These are phyloP conservation scores for Gallinago solitaria DNA, from an alignment of 2,797 vertebrate genomes.

Conservation along the genomic window DNA sequence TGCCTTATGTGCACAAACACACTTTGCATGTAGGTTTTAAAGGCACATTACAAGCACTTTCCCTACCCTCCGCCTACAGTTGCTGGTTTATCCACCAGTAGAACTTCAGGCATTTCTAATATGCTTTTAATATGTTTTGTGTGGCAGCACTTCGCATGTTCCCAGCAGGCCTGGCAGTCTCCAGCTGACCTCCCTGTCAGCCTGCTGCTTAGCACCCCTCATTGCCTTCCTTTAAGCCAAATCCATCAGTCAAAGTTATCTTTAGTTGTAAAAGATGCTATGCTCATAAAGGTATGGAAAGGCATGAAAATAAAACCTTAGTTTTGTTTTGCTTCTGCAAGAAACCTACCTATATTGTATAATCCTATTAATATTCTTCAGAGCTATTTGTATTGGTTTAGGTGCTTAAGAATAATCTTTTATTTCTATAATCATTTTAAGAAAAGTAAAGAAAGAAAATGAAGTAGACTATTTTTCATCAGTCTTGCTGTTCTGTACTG, in stretches of 20 bases:
- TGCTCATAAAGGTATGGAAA: background rate
- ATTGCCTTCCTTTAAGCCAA: background rate
- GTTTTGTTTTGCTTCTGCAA: background rate
- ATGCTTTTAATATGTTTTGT: background rate
- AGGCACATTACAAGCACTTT: too few relatives aligned
- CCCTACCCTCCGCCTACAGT: too few relatives aligned
- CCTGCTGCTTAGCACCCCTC: background rate
- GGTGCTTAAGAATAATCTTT: background rate
- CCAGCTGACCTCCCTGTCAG: background rate
- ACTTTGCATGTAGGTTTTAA: too few relatives aligned
- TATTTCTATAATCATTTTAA: background rate
- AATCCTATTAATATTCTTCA: background rate
- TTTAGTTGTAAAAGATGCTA: background rate
- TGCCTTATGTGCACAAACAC: background rate
- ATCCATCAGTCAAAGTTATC: background rate
- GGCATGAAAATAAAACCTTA: background rate
- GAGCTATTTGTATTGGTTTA: background rate
- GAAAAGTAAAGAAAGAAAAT: background rate
- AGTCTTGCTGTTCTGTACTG: background rate
- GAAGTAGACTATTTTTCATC: background rate
- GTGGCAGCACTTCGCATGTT: background rate
- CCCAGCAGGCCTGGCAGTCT: background rate
- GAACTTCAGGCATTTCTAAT: too few relatives aligned
- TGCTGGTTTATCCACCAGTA: too few relatives aligned
- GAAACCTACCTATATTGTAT: background rate